Conservation (phyloP, 2,888 invertebrate genomes). For the Vandiemenella viatica region DNA sequence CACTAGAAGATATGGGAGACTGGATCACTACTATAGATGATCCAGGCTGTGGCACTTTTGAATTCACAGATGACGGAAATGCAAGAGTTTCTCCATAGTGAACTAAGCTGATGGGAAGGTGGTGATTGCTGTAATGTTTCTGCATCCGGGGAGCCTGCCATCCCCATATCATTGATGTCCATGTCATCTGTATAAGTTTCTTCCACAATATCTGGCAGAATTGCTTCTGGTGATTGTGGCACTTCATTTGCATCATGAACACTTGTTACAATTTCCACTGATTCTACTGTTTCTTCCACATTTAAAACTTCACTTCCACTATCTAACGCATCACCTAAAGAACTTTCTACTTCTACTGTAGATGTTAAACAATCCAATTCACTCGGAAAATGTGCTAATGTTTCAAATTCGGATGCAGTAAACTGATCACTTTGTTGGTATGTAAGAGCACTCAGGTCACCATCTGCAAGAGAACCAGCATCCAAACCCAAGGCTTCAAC, state of each 20-base stretch:
- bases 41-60: constrained; percentile 5
- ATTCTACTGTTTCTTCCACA: constrained; percentile 11
- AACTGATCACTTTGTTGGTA: constrained; percentile 23
- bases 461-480: constrained; percentile 23
- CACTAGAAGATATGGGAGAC: constrained; percentile 10
- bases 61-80: constrained; percentile 3
- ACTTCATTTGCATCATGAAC: constrained; percentile 4
- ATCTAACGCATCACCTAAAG: constrained; percentile 7
- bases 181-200: constrained; percentile 4
- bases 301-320: constrained; percentile 9
- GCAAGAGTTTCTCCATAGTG: not conserved
- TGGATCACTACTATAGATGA: constrained; percentile 14
- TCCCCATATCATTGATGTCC: constrained; percentile 7
- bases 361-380: constrained; percentile 29
- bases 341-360: constrained; percentile 8
- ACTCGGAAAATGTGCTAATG: constrained; percentile 29
- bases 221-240: constrained; percentile 10
- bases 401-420: constrained; percentile 26
- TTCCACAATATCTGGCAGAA: constrained; percentile 13
- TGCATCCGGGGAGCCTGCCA: constrained; percentile 4
- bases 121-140: not conserved
- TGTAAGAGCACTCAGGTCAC: constrained; percentile 25
- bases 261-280: constrained; percentile 10
- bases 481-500: constrained; percentile 24
- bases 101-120: constrained; percentile 2